Conservation (phyloP, 2,888 invertebrate genomes). For the Dryococelus australis region DNA sequence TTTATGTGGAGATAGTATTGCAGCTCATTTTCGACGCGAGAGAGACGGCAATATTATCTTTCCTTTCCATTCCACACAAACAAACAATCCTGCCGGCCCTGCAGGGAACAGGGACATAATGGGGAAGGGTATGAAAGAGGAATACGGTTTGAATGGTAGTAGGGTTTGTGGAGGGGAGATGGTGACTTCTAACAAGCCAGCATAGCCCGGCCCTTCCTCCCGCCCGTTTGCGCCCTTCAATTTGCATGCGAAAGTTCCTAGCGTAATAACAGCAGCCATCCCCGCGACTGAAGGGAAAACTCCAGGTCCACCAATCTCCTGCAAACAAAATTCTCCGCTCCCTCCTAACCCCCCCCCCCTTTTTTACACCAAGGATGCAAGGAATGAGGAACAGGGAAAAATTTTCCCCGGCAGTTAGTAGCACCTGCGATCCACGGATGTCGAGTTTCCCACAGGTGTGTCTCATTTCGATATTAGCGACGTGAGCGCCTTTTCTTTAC, state of each 20-base stretch:
- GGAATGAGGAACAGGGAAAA: constrained; percentile 2
- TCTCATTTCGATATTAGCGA: neutral
- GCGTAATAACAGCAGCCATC: neutral
- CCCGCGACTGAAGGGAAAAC: neutral
- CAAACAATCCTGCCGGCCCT: neutral
- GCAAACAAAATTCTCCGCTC: neutral
- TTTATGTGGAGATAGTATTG: neutral
- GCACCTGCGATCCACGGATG: constrained; percentile 2
- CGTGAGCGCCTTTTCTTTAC: neutral
- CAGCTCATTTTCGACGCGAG: constrained; percentile 1
- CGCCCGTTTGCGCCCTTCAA: neutral
- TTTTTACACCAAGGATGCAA: neutral
- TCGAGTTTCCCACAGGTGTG: constrained; percentile 16
- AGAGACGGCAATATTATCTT: neutral
- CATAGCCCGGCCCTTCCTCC: neutral
- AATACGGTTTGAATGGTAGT: neutral
- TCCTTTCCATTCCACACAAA: neutral
- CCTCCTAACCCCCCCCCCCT: neutral
- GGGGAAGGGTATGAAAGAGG: neutral
- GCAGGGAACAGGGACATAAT: neutral
- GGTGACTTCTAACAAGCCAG: neutral
- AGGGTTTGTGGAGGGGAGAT: neutral
- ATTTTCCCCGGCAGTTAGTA: neutral
- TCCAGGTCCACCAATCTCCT: neutral
- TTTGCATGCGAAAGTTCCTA: neutral